phyloP scores from a whole-genome alignment of 2,113 vertebrate species.

The Rhea americana region DNA sequence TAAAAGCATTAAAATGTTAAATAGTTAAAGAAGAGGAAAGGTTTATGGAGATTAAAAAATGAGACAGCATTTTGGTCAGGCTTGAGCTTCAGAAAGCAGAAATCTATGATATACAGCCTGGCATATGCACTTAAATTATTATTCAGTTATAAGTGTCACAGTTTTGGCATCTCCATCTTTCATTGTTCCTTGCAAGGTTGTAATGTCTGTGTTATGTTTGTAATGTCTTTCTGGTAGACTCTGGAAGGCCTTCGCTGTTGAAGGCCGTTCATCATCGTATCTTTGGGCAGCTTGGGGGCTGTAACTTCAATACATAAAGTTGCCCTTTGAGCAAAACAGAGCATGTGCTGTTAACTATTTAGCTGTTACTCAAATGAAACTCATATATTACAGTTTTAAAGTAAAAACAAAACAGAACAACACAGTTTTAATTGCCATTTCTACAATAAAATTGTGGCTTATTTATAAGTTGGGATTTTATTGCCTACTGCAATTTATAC shows the following conservation, averaged over 20 bases:
- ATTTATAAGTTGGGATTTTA: slow-evolving; percentile 74
- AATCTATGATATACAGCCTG: neutral
- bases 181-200: neutral
- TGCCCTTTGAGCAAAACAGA: slow-evolving; percentile 53
- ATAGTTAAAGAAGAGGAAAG: neutral
- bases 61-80: neutral
- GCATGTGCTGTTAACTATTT: slow-evolving; percentile 27
- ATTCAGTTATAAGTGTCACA: slow-evolving; percentile 36
- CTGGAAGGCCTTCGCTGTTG: slow-evolving; percentile 15
- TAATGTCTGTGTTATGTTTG: neutral
- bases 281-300: slow-evolving; percentile 25
- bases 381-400: slow-evolving; percentile 62
- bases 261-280: slow-evolving; percentile 48
- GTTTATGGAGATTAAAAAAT: slow-evolving; percentile 37
- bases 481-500: slow-evolving; percentile 73
- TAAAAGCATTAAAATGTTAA: slow-evolving; percentile 30
- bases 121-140: slow-evolving; percentile 44
- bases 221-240: slow-evolving; percentile 9
- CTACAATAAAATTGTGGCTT: slow-evolving; percentile 74
- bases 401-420: slow-evolving; percentile 69
- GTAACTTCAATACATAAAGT: neutral
- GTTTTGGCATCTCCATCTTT: slow-evolving; percentile 37
- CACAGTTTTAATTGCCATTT: slow-evolving; percentile 72
- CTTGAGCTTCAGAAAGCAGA: slow-evolving; percentile 11
- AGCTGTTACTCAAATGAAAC: slow-evolving; percentile 65